phyloP scores from a whole-genome alignment of 2,797 vertebrate species.

The Taeniopygia guttata region DNA sequence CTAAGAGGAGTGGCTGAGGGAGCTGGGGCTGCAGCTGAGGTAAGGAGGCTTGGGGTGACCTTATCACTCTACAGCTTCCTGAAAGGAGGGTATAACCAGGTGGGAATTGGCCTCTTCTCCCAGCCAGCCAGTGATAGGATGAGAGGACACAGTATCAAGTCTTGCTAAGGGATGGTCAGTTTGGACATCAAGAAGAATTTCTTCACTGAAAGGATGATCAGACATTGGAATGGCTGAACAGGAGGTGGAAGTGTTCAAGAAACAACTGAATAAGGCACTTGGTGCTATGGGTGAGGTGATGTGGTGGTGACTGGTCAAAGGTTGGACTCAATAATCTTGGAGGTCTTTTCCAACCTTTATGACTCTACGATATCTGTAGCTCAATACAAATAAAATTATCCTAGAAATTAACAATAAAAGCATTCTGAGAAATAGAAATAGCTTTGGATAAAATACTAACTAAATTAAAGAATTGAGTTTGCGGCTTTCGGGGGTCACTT shows the following conservation, averaged over 20 bases:
- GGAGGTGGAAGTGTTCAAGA: neutral
- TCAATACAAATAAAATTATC: neutral
- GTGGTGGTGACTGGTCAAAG: neutral
- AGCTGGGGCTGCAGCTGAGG: neutral
- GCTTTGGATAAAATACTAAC: neutral
- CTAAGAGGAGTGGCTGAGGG: neutral
- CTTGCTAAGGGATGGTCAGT: neutral
- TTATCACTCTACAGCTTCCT: neutral
- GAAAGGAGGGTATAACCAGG: neutral
- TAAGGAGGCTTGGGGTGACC: neutral
- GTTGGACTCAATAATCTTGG: neutral
- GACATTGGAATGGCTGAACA: neutral
- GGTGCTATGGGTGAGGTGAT: neutral
- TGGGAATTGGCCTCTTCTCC: neutral
- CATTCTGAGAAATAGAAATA: neutral
- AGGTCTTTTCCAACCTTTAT: neutral
- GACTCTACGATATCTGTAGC: neutral
- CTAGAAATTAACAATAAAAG: neutral
- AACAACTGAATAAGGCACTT: neutral
- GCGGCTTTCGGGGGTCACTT: no score
- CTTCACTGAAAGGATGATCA: neutral
- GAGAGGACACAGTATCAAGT: neutral
- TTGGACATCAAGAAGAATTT: neutral
- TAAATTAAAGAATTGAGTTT: neutral
- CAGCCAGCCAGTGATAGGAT: neutral